Evolutionary conservation across 2,797 vertebrate genomes (phyloP).

Genomic region (Poecilia velifera): DNA sequence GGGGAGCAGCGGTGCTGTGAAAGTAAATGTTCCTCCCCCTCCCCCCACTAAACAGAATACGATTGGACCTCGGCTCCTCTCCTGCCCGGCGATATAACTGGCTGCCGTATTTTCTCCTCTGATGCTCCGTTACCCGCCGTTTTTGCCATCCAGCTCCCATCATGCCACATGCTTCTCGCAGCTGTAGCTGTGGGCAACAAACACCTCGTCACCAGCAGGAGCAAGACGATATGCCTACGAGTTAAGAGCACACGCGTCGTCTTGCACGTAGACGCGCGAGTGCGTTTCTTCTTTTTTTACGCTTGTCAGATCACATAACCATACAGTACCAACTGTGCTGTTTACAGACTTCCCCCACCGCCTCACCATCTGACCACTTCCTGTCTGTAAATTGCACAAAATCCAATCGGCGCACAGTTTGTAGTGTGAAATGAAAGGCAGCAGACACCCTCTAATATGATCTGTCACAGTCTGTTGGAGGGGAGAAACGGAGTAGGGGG

Average conservation of each 20-base stretch:
- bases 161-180: conserved; percentile 34
- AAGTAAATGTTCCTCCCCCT: conserved; percentile 29
- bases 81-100: conserved; percentile 19
- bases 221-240: conserved; percentile 31
- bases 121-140: conserved; percentile 42
- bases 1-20: not conserved
- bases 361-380: conserved; percentile 55
- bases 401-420: conserved; percentile 58
- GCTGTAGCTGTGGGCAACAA: conserved; percentile 52
- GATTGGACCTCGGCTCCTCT: conserved; percentile 24
- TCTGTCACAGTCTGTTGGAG: conserved; percentile 73
- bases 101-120: conserved; percentile 33
- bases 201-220: conserved; percentile 52
- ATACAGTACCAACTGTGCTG: conserved; percentile 32
- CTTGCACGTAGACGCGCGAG: conserved; percentile 25
- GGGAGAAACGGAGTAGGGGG: conserved; percentile 50
- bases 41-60: conserved; percentile 29
- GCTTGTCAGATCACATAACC: conserved; percentile 58
- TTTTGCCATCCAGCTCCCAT: conserved; percentile 56
- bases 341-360: conserved; percentile 35
- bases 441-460: conserved; percentile 71
- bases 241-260: conserved; percentile 30
- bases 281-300: conserved; percentile 30
- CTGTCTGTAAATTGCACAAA: conserved; percentile 60
- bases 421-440: conserved; percentile 71